Evolutionary conservation across 2,888 invertebrate genomes (phyloP), one percentile per base, ranked within the genome.

Genomic region (Psococerastis gibbosa): DNA sequence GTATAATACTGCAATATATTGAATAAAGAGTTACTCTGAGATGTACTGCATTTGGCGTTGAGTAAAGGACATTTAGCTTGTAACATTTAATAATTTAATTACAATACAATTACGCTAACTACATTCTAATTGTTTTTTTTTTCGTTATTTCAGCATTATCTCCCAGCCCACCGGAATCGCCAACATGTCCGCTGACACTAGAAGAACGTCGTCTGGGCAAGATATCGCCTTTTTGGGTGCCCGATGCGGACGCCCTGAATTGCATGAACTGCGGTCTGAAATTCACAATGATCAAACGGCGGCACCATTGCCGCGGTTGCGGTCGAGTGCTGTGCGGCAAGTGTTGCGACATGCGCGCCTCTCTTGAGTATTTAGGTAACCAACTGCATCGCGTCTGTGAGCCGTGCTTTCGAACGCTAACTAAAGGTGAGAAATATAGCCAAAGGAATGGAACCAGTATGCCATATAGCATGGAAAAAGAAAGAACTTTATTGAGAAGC

Each of bases 251-350:
- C 52, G 80, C 85, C 4, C 65, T 70, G n/a, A 68, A 67, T 49
- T 89, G 89, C 57, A 78, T 88, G 76, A 73, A 81, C 50, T 89
- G 89, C 58, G 75, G 77, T 48, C 61, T 68, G 35, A 79, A 75
- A 59, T 91, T 88, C 60, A 84, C 79, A 1, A 70, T 88, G 49
- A 70, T 87, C 42, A 80, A 78, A 57, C 68, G 87, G 34, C 67
- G 88, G 31, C 69, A 74, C 53, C 89, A 89, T 61, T 89, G 88
- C 57, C 66, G 88, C 43, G 83, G 84, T 38, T 88, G 87, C 57
- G 87, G 87, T 48, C 72, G 78, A 64, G 80, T 75, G 58, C 63
- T 85, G 15, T 85, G 84, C 60, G 75, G 76, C 22, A 70, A 74
- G 47, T 87, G 85, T 57, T 84, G 84, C 55, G 75, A 71, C 44